Base-by-base conservation (phyloP, 1,140 invertebrate species). In the Melitaea cinxia region DNA sequence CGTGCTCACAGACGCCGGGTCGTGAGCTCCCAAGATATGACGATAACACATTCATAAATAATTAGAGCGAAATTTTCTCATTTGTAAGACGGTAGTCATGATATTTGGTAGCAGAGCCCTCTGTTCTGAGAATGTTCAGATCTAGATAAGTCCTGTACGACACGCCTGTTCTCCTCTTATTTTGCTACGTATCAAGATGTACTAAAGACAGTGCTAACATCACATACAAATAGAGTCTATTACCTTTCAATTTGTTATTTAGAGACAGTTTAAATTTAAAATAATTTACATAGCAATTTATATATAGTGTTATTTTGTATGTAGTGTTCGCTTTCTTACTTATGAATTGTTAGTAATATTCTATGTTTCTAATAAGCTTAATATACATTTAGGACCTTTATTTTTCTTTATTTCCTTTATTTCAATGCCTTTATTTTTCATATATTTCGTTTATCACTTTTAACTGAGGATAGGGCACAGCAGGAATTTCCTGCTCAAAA, bases 31-130 rank as follows among this genome's bases (percentile, higher is more conserved):
- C 65, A 69, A 88, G 87, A 91, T 91, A 89, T 91, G 87, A 91
- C 78, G 88, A 91, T 91, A 91, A 91, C 85, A 89, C 88, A 91
- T 89, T 91, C 87, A 89, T 91, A 91, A 91, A 91, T 91, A 91
- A 91, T 91, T 91, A 91, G 88, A 91, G 87, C 80, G 82, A 91
- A 91, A 91, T 91, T 89, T 91, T 91, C 88, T 91, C 86, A 89
- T 89, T 89, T 91, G 88, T 91, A 89, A 88, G 83, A 87, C 84
- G 81, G 85, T 82, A 88, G 85, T 82, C 88, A 87, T 91, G 88
- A 91, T 91, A 91, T 91, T 91, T 89, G 86, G 88, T 82, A 78
- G 83, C 84, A 79, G 80, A 76, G 78, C 71, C 73, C 78, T 78
- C 73, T 80, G 77, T 91, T 91, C 87, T 85, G 68, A 70, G 88